Evolutionary conservation across 2,797 vertebrate species (phyloP).

Genomic region (Nyctibius grandis): DNA sequence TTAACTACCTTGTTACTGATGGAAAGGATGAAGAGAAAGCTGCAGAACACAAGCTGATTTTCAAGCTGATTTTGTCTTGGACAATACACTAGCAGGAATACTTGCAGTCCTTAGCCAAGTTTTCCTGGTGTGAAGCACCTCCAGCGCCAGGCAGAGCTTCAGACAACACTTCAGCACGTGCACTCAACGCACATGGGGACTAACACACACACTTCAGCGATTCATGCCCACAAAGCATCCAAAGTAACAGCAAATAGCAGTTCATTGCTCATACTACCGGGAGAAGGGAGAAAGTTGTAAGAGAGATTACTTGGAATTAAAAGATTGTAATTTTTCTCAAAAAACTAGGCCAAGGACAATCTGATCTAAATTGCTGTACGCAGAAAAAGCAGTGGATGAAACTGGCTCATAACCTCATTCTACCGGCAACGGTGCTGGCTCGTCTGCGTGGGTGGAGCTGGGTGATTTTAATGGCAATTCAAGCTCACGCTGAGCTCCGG

Average conservation of each 20-base stretch:
- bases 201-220: background rate
- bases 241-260: background rate
- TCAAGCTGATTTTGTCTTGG: background rate
- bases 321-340: background rate
- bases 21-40: background rate
- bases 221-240: background rate
- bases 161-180: rapidly evolving
- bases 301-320: background rate
- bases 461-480: background rate
- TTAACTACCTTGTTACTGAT: background rate
- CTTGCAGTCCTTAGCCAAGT: background rate
- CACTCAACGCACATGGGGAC: rapidly evolving
- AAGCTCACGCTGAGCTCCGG: background rate
- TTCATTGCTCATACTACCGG: rapidly evolving
- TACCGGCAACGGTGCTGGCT: background rate
- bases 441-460: background rate
- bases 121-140: background rate
- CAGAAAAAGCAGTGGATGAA: background rate
- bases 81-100: background rate
- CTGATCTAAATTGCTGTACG: background rate
- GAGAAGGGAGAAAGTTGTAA: background rate
- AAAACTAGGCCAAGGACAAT: background rate
- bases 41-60: background rate
- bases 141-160: background rate
- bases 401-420: background rate